Base-by-base conservation (phyloP, 2,888 invertebrate species). In the Papilio demoleus region DNA sequence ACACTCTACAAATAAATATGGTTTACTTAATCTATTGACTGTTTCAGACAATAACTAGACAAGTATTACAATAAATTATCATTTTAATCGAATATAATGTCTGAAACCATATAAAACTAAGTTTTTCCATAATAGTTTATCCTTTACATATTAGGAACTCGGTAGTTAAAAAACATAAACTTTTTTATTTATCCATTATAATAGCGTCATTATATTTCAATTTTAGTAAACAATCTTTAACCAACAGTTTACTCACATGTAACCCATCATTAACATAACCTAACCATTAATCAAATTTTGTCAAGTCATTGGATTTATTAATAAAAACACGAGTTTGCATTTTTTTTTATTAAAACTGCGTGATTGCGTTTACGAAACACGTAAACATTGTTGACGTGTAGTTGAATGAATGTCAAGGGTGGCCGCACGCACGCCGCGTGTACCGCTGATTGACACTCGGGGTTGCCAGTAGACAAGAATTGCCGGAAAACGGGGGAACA, bases 341-440 rank as follows among this genome's bases (percentile, higher is more conserved):
- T 36, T 60, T 66, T 59, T 19, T 36, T 38, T 17, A 60, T 34
- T 60, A 60, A 38, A 60, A n/a, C 36, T 36, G 36, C 40, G 50
- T 67, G 50, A 50, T 50, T 67, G 61, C 61, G 61, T 62, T 62
- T 61, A 62, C 56, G 42, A 56, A 62, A 67, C 42, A 36, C 45
- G 67, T 42, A 56, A 67, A 56, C 42, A 58, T 45, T 67, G 62
- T 61, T 42, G 62, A 67, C 62, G 45, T 36, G 53, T 53, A 67
- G 42, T 14, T 24, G 63, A 56, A 68, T 63, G 58, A 68, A 68
- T 63, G 67, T 68, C 67, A 68, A 68, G 62, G 58, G 67, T 68
- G 62, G 42, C n/a, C 50, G 50, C 50, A 61, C 50, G 56, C 56
- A 56, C 31, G 34, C 65, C 42, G 64, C n/a, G 50, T 19, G 36